Base-by-base conservation (phyloP, 2,113 vertebrate genomes). In the Ammodytes marinus region DNA sequence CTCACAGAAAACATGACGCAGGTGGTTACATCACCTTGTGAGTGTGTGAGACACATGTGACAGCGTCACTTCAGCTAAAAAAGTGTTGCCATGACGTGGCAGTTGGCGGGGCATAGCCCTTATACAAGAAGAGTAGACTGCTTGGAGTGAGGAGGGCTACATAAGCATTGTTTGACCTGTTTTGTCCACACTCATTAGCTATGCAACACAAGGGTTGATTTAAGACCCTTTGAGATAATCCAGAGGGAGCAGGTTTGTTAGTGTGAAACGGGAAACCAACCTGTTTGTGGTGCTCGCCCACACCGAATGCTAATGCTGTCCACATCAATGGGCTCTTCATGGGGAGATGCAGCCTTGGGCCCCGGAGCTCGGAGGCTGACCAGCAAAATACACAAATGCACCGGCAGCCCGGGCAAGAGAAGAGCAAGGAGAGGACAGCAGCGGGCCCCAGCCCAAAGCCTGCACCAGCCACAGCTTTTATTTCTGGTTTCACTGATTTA, bases 261-360 rank as follows among this genome's bases (percentile, higher is more conserved):
- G 84, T 82, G 73, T 82, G 86, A 85, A 90, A 89, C 66, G 66
- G 77, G 83, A 93, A 85, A 86, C 84, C 71, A 80, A 93, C 87
- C 91, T 85, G 91, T 90, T 91, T 91, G 87, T 85, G 27, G 60
- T 42, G 78, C 85, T 81, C 42, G 59, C 80, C 82, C 43, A 70
- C 68, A 79, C 42, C 47, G 93, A 92, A 95, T 94, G 91, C 91
- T 93, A 96, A 96, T 95, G 91, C 40, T 47, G 79, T 58, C 84
- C 43, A 72, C 78, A 88, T 93, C 92, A 94, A 94, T 92, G 87
- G 85, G 54, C 89, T 89, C 79, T 85, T 90, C 88, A 93, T 88
- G 87, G 69, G 39, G 72, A 69, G 74, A 86, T 76, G 67, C 77
- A 77, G 81, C 78, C 50, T 58, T 57, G 75, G 72, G 79, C 46